Evolutionary conservation across 1,140 invertebrate genomes (phyloP), one percentile per base, ranked within the genome.

Genomic region (Harpegnathos saltator): DNA sequence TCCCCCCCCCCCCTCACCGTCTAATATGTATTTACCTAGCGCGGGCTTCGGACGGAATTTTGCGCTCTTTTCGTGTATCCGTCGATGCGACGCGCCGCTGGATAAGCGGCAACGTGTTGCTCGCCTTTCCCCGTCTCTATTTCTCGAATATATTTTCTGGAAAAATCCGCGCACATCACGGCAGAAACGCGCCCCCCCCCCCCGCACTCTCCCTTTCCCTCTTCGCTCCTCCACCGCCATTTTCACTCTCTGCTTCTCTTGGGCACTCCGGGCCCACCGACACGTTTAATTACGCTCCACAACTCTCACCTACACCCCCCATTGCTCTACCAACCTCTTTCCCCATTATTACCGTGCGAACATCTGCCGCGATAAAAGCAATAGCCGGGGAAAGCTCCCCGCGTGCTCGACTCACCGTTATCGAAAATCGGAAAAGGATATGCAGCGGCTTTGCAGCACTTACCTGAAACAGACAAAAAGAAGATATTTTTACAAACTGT

Each of bases 401-500:
- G 59, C 1, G 14, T 50, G n/a, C 26, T 44, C 38, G 12, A 22
- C 52, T 78, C 56, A 38, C 62, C 72, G 85, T 88, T 88, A 85
- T 82, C 77, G 72, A 65, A 48, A 85, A 87, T 85, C 86, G 75
- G 48, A 59, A 82, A 80, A 73, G 54, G 58, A 26, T 87, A 14
- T 56, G 38, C 38, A 52, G 62, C 83, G 85, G 68, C 62, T 80
- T 33, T 88, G 29, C 5, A 48, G 61, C 85, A 91, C 91, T 92
- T 92, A 92, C 91, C 89, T 91, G 84, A 86, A 92, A 92, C 88
- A 92, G 78, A 91, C 77, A 88, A 88, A 89, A 86, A 87, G 58
- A 71, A 19, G 44, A 59, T 69, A 29, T 71, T 26, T 0, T 80
- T 80, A 48, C 1, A 58, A 58, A 71, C 52, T 14, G 12, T 12